phyloP scores from a whole-genome alignment of 2,113 vertebrate genomes.

The Murina feae region DNA sequence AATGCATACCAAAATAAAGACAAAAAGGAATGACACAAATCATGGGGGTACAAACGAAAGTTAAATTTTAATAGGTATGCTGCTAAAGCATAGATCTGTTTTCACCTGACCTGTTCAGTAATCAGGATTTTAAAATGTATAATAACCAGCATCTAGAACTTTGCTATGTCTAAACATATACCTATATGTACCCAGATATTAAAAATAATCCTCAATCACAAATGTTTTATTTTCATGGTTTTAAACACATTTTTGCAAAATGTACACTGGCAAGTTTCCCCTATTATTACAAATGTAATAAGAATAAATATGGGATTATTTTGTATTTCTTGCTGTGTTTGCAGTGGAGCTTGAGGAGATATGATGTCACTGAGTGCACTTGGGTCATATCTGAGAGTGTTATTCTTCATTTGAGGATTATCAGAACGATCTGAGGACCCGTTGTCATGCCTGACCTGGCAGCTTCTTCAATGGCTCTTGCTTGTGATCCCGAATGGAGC shows the following conservation, averaged over 20 bases:
- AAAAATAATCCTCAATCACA: background rate
- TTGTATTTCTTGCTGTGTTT: background rate
- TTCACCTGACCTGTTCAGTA: background rate
- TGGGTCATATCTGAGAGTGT: background rate
- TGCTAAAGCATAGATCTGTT: background rate
- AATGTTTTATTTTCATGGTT: background rate
- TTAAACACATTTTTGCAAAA: background rate
- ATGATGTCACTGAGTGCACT: background rate
- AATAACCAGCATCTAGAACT: background rate
- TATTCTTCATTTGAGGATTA: background rate
- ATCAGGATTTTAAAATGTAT: background rate
- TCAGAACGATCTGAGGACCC: background rate
- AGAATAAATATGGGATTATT: background rate
- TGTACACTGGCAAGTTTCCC: background rate
- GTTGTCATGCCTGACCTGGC: background rate
- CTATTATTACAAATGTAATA: background rate
- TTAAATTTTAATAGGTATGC: background rate
- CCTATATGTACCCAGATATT: background rate
- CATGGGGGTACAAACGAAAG: background rate
- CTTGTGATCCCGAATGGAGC: background rate
- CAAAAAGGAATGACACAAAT: background rate
- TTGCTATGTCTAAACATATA: background rate
- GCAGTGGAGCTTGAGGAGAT: background rate
- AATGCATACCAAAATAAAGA: background rate
- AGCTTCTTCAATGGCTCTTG: background rate